Conservation (phyloP, 92 coral and sea anemone species). For the Phenganax subtilis region DNA sequence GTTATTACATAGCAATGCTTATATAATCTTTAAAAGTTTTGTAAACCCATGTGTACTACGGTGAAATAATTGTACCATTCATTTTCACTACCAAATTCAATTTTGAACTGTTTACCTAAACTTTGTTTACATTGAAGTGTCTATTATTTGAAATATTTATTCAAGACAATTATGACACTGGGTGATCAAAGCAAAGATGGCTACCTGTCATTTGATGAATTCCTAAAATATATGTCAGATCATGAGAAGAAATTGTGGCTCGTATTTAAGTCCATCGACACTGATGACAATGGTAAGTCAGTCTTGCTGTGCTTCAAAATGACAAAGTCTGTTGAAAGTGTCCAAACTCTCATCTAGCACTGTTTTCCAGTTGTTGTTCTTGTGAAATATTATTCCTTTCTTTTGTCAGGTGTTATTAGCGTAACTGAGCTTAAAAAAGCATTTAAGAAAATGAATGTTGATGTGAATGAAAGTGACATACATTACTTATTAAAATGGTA, state of each 20-base stretch:
- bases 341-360: too few species aligned
- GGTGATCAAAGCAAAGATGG: conserved; percentile 89
- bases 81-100: too few species aligned
- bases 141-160: neutral
- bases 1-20: neutral
- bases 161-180: conserved; percentile 83
- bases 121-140: too few species aligned
- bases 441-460: conserved; percentile 79
- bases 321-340: neutral
- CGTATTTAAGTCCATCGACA: conserved; percentile 79
- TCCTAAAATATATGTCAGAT: conserved; percentile 82
- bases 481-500: conserved; percentile 75
- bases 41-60: too few species aligned
- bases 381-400: neutral
- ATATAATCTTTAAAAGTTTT: neutral
- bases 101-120: too few species aligned
- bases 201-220: conserved; percentile 94
- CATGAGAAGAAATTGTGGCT: conserved; percentile 96
- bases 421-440: conserved; percentile 67
- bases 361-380: too few species aligned
- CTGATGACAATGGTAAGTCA: conserved; percentile 73
- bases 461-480: conserved; percentile 73
- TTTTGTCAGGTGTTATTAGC: conserved; percentile 58
- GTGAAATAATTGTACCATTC: too few species aligned
- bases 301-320: neutral